These are phyloP conservation scores for Phyllostomus hastatus DNA, from an alignment of 2,113 vertebrate genomes.

Conservation along the genomic window DNA sequence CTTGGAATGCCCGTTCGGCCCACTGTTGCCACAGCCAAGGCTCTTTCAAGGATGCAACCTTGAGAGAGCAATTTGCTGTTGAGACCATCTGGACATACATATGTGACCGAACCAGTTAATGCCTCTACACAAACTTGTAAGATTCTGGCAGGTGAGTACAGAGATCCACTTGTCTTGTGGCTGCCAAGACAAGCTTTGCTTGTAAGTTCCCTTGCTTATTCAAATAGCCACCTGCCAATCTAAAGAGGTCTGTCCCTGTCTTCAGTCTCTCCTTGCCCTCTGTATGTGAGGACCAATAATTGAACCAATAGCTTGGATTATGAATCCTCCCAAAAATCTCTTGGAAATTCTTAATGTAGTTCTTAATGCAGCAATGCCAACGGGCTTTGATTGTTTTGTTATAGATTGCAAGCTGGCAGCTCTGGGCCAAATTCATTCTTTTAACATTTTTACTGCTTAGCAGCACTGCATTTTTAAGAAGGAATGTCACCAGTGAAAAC, in stretches of 20 bases:
- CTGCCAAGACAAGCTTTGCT: background rate
- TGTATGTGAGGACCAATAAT: background rate
- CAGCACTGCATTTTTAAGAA: background rate
- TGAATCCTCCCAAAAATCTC: background rate
- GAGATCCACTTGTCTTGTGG: background rate
- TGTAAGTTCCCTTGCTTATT: background rate
- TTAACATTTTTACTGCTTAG: background rate
- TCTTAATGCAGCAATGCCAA: background rate
- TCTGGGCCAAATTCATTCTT: background rate
- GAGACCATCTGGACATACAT: background rate
- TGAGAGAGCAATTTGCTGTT: background rate
- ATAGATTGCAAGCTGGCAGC: background rate
- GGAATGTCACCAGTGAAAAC: background rate
- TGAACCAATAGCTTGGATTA: background rate
- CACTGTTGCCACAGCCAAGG: background rate
- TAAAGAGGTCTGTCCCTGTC: background rate
- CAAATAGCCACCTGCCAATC: background rate
- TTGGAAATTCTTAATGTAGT: background rate
- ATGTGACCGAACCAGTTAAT: background rate
- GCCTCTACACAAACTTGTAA: background rate
- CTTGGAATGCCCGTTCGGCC: background rate
- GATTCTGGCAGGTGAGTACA: background rate
- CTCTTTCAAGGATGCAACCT: background rate
- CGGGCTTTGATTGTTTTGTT: background rate
- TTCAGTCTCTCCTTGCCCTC: background rate